These are phyloP conservation scores for Phymanthus crucifer DNA, from an alignment of 92 coral and sea anemone genomes.

Conservation along the genomic window DNA sequence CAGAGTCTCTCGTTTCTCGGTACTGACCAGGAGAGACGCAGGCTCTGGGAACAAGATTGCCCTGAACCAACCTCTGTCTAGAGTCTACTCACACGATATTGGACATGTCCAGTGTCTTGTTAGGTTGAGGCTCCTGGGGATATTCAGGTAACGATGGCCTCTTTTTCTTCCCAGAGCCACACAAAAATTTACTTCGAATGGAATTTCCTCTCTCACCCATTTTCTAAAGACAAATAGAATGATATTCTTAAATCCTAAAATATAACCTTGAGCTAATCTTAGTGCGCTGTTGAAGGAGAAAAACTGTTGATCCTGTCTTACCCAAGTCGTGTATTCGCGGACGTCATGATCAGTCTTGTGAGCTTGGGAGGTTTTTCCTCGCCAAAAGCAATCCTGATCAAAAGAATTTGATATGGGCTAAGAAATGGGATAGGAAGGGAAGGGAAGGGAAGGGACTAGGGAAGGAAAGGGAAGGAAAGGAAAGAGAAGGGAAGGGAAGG, in stretches of 20 bases:
- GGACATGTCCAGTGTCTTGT: conserved; percentile 91
- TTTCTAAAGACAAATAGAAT: conserved; percentile 29
- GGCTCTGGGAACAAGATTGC: background rate
- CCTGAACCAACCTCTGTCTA: background rate
- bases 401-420: background rate
- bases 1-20: no score
- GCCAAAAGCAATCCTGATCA: conserved; percentile 90
- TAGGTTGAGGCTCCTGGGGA: conserved; percentile 85
- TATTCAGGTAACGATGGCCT: conserved; percentile 84
- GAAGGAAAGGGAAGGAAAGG: no score
- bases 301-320: conserved; percentile 12
- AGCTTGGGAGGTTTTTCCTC: conserved; percentile 79
- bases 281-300: background rate
- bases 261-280: background rate
- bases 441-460: no score
- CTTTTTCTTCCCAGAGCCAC: conserved; percentile 77
- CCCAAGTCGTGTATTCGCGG: conserved; percentile 95
- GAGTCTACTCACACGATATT: conserved; percentile 82
- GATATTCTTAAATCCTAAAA: background rate
- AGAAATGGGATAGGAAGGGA: background rate
- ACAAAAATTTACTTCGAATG: conserved; percentile 73
- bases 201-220: conserved; percentile 92
- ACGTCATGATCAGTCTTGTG: conserved; percentile 84
- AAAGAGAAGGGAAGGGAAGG: no score
- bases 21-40: no score